Base-by-base conservation (phyloP, 2,113 vertebrate genomes). In the Xiphophorus couchianus region DNA sequence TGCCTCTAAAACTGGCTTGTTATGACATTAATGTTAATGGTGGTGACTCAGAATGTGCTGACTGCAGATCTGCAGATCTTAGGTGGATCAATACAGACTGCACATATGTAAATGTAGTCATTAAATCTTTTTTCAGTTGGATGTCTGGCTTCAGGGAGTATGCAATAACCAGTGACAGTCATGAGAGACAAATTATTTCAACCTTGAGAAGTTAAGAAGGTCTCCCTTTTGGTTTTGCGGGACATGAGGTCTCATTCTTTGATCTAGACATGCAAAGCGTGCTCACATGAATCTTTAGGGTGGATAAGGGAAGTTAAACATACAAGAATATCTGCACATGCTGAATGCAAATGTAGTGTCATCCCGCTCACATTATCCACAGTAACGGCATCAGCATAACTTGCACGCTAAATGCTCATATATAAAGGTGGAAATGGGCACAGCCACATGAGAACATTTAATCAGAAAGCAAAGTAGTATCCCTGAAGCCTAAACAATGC, bases 21-120 rank as follows among this genome's bases (percentile, higher is more conserved):
- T 89, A 84, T 89, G 81, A 88, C 88, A 82, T 89, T 90, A 88
- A 87, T 85, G 88, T 88, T 91, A 88, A 93, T 86, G 84, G 69
- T 73, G 65, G 88, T 83, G 77, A 87, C 90, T 93, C 72, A 73
- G 69, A 90, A 90, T 85, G 37, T 91, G 90, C 92, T 92, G 91
- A 93, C 80, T 58, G 69, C 4, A 58, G 35, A 74, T 29, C 73
- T 60, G 11, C 28, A 69, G 67, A 87, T 73, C 71, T 76, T 25
- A 61, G 33, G 11, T 27, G 9, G 89, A 93, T 93, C 93, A 71
- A 89, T 92, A 88, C 70, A 28, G 77, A 77, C 70, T 71, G 81
- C 76, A 86, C 76, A 77, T 89, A 89, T 90, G 89, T 89, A 87
- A 89, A 92, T 91, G 76, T 8, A 54, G 80, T 78, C 87, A 84